A percentile compares a stretch with the other conserved stretches of the same genome.
These are phyloP conservation scores for Monomorium pharaonis DNA, from an alignment of 1,140 invertebrate species.

Conservation along the genomic window DNA sequence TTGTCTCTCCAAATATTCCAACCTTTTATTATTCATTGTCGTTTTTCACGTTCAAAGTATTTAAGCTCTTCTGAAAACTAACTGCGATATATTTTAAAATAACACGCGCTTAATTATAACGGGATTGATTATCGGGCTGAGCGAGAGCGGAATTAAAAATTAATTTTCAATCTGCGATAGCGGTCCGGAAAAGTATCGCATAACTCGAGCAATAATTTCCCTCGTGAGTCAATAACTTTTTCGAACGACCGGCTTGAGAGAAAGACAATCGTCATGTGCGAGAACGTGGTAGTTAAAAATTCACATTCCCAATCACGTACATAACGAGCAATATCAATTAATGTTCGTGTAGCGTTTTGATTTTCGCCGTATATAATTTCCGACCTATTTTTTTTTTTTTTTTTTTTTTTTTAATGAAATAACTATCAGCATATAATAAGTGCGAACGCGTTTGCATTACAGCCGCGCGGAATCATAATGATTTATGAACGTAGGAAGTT, in stretches of 20 bases:
- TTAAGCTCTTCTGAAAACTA: slow-evolving; percentile 16
- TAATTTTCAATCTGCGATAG: slow-evolving; percentile 49
- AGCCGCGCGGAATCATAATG: slow-evolving; percentile 33
- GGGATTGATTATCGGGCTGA: slow-evolving; percentile 16
- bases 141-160: slow-evolving; percentile 40
- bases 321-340: neutral
- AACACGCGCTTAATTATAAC: slow-evolving; percentile 46
- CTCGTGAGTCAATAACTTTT: slow-evolving; percentile 32
- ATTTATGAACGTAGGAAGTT: slow-evolving; percentile 46
- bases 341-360: neutral
- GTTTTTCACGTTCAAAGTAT: neutral
- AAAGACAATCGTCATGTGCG: too few relatives aligned
- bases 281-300: neutral
- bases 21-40: neutral
- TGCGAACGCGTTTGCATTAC: slow-evolving; percentile 13
- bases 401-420: neutral
- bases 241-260: neutral
- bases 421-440: slow-evolving; percentile 4
- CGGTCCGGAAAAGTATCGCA: neutral
- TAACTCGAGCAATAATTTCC: slow-evolving; percentile 21
- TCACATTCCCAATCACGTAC: neutral
- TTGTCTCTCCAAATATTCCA: neutral
- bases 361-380: neutral
- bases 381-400: neutral
- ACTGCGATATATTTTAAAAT: slow-evolving; percentile 39